Base-by-base conservation (phyloP, 2,797 vertebrate species). In the Pterois miles region DNA sequence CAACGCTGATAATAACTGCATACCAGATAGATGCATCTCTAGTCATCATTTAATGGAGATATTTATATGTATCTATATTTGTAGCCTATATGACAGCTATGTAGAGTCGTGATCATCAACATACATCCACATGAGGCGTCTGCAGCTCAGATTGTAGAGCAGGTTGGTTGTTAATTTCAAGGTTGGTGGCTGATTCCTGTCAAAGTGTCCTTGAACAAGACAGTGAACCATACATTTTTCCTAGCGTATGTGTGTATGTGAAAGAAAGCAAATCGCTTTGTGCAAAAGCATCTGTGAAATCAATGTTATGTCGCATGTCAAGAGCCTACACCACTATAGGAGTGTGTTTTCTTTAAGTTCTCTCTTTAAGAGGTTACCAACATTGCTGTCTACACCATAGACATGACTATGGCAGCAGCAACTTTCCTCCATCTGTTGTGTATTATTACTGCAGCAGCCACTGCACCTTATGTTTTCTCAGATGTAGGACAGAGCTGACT, bases 401-500 rank as follows among this genome's bases (percentile, higher is more conserved):
- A 52, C 9, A 10, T 50, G 20, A 50, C 48, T n/a, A 50, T n/a
- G 22, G 22, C 36, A 58, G 27, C 31, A 8, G 40, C 3, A 33
- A 31, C n/a, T 38, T 8, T 40, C 29, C 66, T 76, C 22, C 57
- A 31, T 63, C 54, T 73, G 3, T 54, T 6, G 5, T 56, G 56
- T 43, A 16, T 59, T 58, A 36, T 76, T 33, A 40, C 58, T 58
- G 52, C 75, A 62, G 65, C 72, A 62, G 73, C 68, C 29, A 14
- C 62, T 7, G 22, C 65, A 59, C 12, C 40, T 75, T 54, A 14
- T 46, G 25, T 56, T 52, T 12, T 63, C 25, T 67, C 50, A 18
- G 27, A 70, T 74, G 22, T 25, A 38, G 74, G 59, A 58, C 29
- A 25, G 11, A 71, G 70, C 78, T 85, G 72, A 85, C 67, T 56